Conservation (phyloP, 2,888 invertebrate genomes). For the Strigamia maritima region DNA sequence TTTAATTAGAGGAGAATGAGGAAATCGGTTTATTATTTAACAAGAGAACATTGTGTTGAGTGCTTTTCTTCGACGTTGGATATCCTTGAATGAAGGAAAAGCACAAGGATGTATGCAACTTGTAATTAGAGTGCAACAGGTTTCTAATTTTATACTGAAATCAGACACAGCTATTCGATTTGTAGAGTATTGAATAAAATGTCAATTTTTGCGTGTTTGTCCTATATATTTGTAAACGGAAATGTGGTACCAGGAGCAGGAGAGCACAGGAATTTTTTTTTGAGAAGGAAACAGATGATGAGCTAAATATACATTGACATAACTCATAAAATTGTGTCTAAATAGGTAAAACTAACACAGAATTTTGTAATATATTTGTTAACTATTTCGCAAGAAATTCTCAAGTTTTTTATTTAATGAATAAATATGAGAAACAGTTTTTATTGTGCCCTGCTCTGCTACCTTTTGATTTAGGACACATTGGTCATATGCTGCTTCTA, state of each 20-base stretch:
- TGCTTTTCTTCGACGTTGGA: background rate
- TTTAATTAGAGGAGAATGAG: slow-evolving; percentile 6
- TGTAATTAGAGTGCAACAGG: slow-evolving; percentile 22
- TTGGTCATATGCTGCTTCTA: background rate
- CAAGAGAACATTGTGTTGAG: background rate
- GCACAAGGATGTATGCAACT: background rate
- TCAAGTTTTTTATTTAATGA: background rate
- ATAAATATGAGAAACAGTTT: background rate
- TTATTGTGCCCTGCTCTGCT: slow-evolving; percentile 20
- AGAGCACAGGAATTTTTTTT: too few relatives aligned
- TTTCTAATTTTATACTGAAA: slow-evolving; percentile 6
- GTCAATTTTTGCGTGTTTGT: too few relatives aligned
- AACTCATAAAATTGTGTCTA: too few relatives aligned
- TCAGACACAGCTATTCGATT: background rate
- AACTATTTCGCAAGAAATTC: background rate
- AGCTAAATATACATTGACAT: too few relatives aligned
- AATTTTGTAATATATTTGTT: background rate
- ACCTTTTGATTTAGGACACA: background rate
- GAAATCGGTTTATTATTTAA: background rate
- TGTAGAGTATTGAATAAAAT: too few relatives aligned
- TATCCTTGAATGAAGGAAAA: slow-evolving; percentile 10
- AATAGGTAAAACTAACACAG: too few relatives aligned
- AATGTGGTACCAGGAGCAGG: too few relatives aligned
- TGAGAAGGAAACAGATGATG: too few relatives aligned
- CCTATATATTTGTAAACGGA: too few relatives aligned